Evolutionary conservation across 1,140 invertebrate species (phyloP).

Genomic region (Penaeus chinensis): DNA sequence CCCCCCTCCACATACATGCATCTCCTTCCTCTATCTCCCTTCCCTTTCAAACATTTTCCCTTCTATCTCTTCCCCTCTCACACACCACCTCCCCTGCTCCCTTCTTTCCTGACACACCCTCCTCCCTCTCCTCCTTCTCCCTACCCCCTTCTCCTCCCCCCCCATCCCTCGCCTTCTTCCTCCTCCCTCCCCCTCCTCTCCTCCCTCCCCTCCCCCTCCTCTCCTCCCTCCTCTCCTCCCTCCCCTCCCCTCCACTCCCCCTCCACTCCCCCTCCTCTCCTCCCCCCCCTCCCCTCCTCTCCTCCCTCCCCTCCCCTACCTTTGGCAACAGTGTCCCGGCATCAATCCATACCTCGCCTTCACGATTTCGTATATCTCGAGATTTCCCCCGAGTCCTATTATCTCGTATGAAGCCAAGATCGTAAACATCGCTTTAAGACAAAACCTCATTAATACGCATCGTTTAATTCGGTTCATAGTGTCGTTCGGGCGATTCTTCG

Average conservation of each 20-base stretch:
- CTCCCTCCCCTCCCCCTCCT: too few relatives aligned
- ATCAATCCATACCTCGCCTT: background rate
- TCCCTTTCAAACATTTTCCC: too few relatives aligned
- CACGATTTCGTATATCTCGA: conserved; percentile 4
- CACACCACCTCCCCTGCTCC: background rate
- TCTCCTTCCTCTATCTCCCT: too few relatives aligned
- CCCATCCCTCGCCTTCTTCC: background rate
- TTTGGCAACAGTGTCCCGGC: background rate
- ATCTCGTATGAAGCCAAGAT: conserved; percentile 11
- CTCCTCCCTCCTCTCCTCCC: background rate
- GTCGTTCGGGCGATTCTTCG: background rate
- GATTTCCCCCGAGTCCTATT: conserved; percentile 24
- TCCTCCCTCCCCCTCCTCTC: background rate
- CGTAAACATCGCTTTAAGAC: conserved; percentile 16
- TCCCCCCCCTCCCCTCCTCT: background rate
- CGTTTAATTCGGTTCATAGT: conserved; percentile 10
- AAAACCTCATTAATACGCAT: conserved; percentile 21
- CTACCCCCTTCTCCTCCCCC: background rate
- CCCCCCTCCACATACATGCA: too few relatives aligned
- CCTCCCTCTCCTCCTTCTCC: background rate
- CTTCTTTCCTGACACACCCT: background rate
- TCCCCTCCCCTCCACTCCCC: background rate
- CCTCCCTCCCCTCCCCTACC: background rate
- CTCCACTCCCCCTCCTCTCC: background rate
- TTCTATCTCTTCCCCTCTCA: background rate